Evolutionary conservation across 1,140 invertebrate genomes (phyloP), one percentile per base, ranked within the genome.

Genomic region (Drosophila bipectinata): DNA sequence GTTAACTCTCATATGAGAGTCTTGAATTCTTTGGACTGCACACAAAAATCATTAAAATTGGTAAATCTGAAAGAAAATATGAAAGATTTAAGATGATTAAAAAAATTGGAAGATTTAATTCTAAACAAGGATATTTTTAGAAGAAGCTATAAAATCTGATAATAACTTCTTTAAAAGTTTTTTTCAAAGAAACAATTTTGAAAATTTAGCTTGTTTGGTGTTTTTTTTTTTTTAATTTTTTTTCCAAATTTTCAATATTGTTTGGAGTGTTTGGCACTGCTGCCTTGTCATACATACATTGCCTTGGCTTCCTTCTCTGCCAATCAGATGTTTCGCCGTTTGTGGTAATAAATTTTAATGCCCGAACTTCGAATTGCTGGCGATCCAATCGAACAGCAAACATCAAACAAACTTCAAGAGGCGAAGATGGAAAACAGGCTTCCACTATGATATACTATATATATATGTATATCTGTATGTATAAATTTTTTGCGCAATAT

Each of bases 1-100:
- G 54, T 49, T 72, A 34, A 52, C 54, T 64, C 41, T 34, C 39
- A 58, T 26, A 18, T 57, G 41, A 47, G 48, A 12, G 66, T 66
- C 47, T 72, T 76, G 21, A 56, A 66, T 63, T 76, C 26, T 6
- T 28, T 52, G 48, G 60, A 64, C 51, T 77, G 73, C 79, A 74
- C 75, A 63, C 69, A 64, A 82, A 64, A 78, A 67, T 48, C 6
- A 34, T 52, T 30, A n/a, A 15, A 37, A 4, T 53, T 53, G 14
- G 30, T 9, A 47, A 24, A 9, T 21, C 24, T 47, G 9, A 24
- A 21, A 47, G 15, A 45, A 18, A 4, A 44, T 1, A 18, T 28
- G 6, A 0, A 1, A 28, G 26, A 6, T 28, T 7, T 7, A 28
- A 28, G 4, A 5, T 28, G 26, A 28, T 21, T 21, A 21, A 21